These are phyloP conservation scores for Botia kubotai DNA, from an alignment of 2,797 vertebrate genomes.

Conservation along the genomic window DNA sequence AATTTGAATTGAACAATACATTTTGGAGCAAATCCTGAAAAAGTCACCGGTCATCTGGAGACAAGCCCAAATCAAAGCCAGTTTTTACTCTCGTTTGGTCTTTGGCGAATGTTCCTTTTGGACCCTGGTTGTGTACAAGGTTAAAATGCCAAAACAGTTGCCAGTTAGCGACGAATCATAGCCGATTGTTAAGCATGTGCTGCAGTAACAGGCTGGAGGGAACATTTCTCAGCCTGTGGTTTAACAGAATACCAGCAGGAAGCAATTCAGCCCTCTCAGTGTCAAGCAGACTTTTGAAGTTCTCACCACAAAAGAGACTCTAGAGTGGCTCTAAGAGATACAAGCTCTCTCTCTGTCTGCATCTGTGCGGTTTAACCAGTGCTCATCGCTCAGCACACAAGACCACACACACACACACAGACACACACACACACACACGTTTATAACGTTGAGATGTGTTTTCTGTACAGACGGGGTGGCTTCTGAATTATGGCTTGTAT, in stretches of 20 bases:
- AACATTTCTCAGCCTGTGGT: neutral
- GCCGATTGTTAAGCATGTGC: neutral
- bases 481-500: too few species aligned
- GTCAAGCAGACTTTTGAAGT: constrained; percentile 33
- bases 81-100: neutral
- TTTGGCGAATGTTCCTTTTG: neutral
- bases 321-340: neutral
- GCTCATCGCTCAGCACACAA: neutral
- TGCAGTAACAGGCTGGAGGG: neutral
- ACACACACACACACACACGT: neutral
- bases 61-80: too few species aligned
- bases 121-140: neutral
- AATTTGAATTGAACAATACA: too few species aligned
- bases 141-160: neutral
- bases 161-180: neutral
- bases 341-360: neutral
- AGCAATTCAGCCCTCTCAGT: constrained; percentile 44
- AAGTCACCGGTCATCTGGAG: neutral
- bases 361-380: neutral
- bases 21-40: too few species aligned
- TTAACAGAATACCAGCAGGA: constrained; percentile 55
- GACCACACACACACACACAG: neutral
- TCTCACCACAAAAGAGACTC: constrained; percentile 58
- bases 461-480: too few species aligned
- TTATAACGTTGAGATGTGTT: neutral